Evolutionary conservation across 2,888 invertebrate genomes (phyloP), one percentile per base, ranked within the genome.

Genomic region (Furcula furcula): DNA sequence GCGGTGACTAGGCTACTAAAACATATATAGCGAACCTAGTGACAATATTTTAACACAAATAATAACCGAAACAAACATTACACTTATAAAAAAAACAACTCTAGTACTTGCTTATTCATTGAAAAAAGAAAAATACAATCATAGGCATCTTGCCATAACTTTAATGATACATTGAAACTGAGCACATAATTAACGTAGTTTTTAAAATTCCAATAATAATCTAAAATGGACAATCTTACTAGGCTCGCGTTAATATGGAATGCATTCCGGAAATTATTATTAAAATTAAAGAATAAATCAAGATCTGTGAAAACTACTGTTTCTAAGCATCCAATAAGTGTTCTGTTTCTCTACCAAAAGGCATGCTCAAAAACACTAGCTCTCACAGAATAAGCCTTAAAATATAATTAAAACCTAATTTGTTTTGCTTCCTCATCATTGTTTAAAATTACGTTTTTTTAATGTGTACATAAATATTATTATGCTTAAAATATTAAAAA

Each of bases 1-100:
- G 62, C 61, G 59, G 75, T 83, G 85, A 85, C 85, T 84, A 69
- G 69, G 64, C 48, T 48, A 51, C 40, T 38, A 40, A 40, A 45
- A 31, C 51, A 46, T 48, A n/a, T n/a, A 48, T 6, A 14, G 36
- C 18, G 18, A 28, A 36, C 23, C 33, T 45, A 46, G 29, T 37
- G 29, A 34, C 39, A 38, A 39, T n/a, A n/a, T n/a, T n/a, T n/a
- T n/a, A n/a, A n/a, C n/a, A n/a, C n/a, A n/a, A n/a, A n/a, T n/a
- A n/a, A n/a, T n/a, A n/a, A n/a, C n/a, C n/a, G n/a, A n/a, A n/a
- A n/a, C n/a, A n/a, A n/a, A n/a, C n/a, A n/a, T n/a, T n/a, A n/a
- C n/a, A n/a, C n/a, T n/a, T n/a, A n/a, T n/a, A n/a, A n/a, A n/a
- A n/a, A n/a, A n/a, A n/a, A n/a, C n/a, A n/a, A n/a, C n/a, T n/a